Conservation (phyloP, 1,140 invertebrate species). For the Dryas iulia region DNA sequence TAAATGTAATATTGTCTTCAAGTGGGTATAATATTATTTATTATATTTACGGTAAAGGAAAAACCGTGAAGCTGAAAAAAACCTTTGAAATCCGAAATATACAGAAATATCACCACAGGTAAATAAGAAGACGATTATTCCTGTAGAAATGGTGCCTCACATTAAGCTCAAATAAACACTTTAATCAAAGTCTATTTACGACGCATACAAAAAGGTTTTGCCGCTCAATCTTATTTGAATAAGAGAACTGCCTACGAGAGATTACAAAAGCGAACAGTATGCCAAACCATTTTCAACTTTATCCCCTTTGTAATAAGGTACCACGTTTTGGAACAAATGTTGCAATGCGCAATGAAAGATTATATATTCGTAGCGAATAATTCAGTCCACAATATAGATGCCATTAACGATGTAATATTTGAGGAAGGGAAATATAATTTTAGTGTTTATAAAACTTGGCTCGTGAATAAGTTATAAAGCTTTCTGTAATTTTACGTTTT, state of each 20-base stretch:
- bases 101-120: no score
- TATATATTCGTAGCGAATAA: constrained; percentile 14
- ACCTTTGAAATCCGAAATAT: no score
- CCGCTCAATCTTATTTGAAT: constrained; percentile 29
- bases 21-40: no score
- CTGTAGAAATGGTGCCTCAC: background rate
- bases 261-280: constrained; percentile 5
- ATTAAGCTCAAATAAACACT: constrained; percentile 22
- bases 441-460: background rate
- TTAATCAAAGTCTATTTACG: constrained; percentile 27
- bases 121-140: background rate
- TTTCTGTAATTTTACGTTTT: background rate
- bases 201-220: constrained; percentile 21
- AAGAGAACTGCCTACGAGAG: constrained; percentile 22
- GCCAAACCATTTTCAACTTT: background rate
- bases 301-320: background rate
- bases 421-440: background rate
- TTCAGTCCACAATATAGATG: constrained; percentile 6
- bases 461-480: background rate
- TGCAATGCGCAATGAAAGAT: constrained; percentile 7
- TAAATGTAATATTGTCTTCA: no score
- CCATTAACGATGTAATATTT: constrained; percentile 8
- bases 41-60: no score
- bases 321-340: background rate
- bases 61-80: no score